Conservation (phyloP, 2,888 invertebrate genomes). For the Callinectes sapidus region DNA sequence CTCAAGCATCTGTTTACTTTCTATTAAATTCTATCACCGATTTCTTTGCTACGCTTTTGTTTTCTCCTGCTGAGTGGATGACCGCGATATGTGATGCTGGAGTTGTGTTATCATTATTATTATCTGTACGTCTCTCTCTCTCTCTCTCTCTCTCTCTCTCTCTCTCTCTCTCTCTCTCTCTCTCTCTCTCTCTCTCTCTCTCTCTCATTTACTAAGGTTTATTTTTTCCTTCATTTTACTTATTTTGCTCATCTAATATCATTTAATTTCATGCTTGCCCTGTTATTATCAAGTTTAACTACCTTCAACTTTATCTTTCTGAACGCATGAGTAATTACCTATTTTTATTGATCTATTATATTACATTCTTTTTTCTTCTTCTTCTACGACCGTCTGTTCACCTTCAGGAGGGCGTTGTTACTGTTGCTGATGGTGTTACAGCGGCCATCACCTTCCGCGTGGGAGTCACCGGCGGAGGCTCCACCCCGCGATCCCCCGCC, state of each 20-base stretch:
- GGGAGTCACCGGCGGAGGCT: neutral
- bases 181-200: conserved; percentile 37
- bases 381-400: neutral
- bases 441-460: conserved; percentile 1
- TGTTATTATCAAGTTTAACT: no score
- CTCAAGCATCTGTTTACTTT: neutral
- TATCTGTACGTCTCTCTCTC: neutral
- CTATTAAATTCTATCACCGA: neutral
- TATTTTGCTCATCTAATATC: no score
- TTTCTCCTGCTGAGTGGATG: no score
- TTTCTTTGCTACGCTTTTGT: no score
- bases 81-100: no score
- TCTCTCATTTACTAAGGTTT: neutral
- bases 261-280: no score
- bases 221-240: neutral
- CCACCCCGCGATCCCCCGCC: neutral
- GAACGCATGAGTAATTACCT: no score
- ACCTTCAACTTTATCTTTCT: no score
- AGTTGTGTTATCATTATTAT: no score
- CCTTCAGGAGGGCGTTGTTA: neutral
- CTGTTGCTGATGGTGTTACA: neutral
- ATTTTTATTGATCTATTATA: neutral
- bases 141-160: conserved; percentile 37
- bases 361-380: neutral
- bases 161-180: conserved; percentile 39